Evolutionary conservation across 2,797 vertebrate genomes (phyloP), one percentile per base, ranked within the genome.

Genomic region (Gastrophryne carolinensis): DNA sequence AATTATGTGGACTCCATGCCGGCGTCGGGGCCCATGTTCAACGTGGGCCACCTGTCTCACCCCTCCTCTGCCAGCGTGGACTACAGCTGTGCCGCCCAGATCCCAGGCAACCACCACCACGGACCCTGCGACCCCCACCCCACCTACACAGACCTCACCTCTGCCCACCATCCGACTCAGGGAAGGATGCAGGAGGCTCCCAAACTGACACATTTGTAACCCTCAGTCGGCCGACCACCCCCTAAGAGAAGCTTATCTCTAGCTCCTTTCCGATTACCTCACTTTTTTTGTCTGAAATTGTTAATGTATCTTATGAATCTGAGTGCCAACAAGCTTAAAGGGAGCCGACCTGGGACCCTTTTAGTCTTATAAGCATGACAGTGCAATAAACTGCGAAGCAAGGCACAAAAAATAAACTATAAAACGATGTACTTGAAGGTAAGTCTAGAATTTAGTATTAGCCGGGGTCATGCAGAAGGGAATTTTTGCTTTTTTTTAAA

Each of bases 1-100:
- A 99, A 98, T 87, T 99, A 98, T 90, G 98, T 99, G 89, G 98
- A 99, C 92, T 98, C 98, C 80, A 99, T 99, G 97, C 96, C 97
- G 83, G 95, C 96, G 58, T 98, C 98, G 15, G 98, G 98, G 80
- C 97, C 98, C 17, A 96, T 98, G 91, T 99, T 99, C 94, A 99
- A 98, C 88, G 92, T 99, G 82, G 94, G 97, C 82, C 98, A 99
- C 84, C 95, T 99, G 84, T 96, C 96, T 75, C 98, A 99, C 83
- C 98, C 98, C 58, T 98, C 98, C 82, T 99, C 98, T 77, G 97
- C 96, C 87, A 98, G 97, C 84, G 97, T 98, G 96, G 98, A 99
- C 97, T 99, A 99, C 93, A 99, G 97, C 90, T 99, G 98, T 86
- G 95, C 96, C 70, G 98, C 97, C 69, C 97, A 99, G 91, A 98